Evolutionary conservation across 2,113 vertebrate genomes (phyloP).

Genomic region (Castor canadensis): DNA sequence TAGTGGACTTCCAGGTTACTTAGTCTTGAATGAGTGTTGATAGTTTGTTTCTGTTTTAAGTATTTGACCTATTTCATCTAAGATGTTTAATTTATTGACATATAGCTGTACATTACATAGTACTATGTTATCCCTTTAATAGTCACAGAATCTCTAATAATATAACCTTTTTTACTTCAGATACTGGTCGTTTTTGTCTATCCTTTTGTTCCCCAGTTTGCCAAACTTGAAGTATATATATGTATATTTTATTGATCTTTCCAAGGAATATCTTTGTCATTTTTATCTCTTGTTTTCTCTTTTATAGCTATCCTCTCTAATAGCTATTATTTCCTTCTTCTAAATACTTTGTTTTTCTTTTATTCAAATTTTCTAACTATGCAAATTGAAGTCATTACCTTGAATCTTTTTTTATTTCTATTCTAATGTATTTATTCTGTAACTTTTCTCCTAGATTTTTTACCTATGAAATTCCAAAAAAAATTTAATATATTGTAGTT

Average conservation of each 20-base stretch:
- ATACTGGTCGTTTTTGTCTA: neutral
- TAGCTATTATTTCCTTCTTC: neutral
- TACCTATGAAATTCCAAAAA: neutral
- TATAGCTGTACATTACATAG: neutral
- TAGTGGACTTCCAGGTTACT: neutral
- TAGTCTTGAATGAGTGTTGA: neutral
- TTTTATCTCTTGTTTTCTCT: neutral
- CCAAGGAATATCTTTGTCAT: neutral
- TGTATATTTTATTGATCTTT: neutral
- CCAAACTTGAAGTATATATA: constrained; percentile 5
- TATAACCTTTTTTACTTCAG: neutral
- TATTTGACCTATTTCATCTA: neutral
- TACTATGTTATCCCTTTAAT: neutral
- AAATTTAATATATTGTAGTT: neutral
- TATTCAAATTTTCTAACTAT: neutral
- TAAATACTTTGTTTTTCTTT: neutral
- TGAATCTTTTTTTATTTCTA: neutral
- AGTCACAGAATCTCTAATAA: neutral
- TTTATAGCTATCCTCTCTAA: neutral
- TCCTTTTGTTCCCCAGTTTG: neutral
- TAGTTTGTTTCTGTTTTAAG: neutral
- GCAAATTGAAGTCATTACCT: neutral
- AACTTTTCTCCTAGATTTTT: neutral
- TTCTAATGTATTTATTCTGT: neutral
- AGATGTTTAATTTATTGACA: constrained; percentile 4